Base-by-base conservation (phyloP, 1,140 invertebrate genomes). In the Drosophila micromelanica region DNA sequence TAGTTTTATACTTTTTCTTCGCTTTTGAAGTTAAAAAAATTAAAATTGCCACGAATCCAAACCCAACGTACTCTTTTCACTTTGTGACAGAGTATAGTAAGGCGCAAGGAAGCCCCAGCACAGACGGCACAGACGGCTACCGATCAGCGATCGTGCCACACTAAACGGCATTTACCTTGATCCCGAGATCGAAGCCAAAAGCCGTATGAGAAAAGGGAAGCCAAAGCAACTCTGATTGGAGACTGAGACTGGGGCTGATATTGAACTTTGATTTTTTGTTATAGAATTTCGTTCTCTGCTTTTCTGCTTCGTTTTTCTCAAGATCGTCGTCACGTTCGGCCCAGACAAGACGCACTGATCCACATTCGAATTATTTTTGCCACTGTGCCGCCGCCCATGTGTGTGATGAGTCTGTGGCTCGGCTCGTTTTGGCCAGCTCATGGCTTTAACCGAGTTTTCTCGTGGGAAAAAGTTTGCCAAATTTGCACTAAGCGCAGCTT, bases 91-190 rank as follows among this genome's bases (percentile, higher is more conserved):
- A 27, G 27, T 27, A 23, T 23, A 23, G 51, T 51, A 55, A 49
- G 37, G 59, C 67, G 5, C 15, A 78, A 78, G 80, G 84, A 87
- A 87, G 82, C 82, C 82, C 78, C 84, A 87, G 54, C 37, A 57
- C 8, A 65, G 71, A 43, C 38, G 64, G 54, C 37, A 51, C 8
- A 65, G 71, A 49, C 38, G 64, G 78, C 84, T 89, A 76, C 78
- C 79, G 82, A 86, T 81, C 78, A 59, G 42, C 74, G 64, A 89
- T 87, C 82, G 82, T 87, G 84, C 82, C 82, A 87, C 76, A 87
- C 84, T 87, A 89, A 87, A 87, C 86, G 82, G 64, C 82, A 86
- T 82, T 87, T 87, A 87, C 82, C 82, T 87, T 87, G 82, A 86
- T 89, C 84, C 82, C 84, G 46, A 62, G 49, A 68, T 68, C 35